phyloP scores from a whole-genome alignment of 2,797 vertebrate genomes.

The Antennarius maculatus region DNA sequence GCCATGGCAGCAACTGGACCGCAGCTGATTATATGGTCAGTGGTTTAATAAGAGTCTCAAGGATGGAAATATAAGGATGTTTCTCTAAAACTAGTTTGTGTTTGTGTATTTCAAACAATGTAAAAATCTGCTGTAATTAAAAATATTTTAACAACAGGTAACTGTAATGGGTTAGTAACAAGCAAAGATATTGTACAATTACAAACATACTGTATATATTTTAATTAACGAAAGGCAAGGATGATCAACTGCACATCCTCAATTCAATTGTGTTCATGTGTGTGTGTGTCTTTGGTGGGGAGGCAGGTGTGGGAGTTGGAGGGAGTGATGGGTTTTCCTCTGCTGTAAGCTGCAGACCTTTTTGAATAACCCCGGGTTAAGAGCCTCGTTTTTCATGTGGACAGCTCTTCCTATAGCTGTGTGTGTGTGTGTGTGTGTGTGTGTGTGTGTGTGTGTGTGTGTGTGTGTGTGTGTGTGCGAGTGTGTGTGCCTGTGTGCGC shows the following conservation, averaged over 20 bases:
- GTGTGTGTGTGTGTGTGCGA: background rate
- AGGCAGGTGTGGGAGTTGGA: conserved; percentile 16
- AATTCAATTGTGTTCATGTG: background rate
- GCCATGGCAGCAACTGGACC: no score
- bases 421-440: conserved; percentile 4
- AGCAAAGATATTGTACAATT: background rate
- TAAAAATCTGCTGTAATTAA: no score
- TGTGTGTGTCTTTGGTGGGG: background rate
- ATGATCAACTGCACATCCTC: no score
- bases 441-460: background rate
- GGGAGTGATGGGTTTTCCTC: conserved; percentile 45
- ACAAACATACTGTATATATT: background rate
- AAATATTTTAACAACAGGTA: no score
- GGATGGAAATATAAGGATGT: no score
- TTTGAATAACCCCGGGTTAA: conserved; percentile 45
- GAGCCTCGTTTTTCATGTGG: conserved; percentile 62
- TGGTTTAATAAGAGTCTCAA: no score
- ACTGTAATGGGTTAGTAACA: no score
- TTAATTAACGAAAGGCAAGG: no score
- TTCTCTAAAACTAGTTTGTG: no score
- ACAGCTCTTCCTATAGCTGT: conserved; percentile 46
- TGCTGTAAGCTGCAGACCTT: conserved; percentile 43
- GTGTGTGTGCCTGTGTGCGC: conserved; percentile 3
- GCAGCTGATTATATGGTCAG: no score
- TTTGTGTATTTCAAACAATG: no score